Base-by-base conservation (phyloP, 1,140 invertebrate species). In the Leptopilina clavipes region DNA sequence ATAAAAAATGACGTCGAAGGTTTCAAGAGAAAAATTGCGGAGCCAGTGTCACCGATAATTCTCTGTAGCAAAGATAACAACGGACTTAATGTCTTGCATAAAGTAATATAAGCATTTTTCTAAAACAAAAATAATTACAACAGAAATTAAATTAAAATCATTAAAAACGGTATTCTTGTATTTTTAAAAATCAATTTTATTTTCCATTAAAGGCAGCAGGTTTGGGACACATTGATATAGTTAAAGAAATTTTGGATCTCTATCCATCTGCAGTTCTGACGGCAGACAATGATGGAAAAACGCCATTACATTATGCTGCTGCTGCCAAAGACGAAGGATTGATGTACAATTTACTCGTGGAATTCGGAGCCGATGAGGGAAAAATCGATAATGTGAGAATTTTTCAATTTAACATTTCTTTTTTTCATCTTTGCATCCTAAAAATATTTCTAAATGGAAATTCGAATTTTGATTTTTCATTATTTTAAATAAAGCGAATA, bases 261-360 rank as follows among this genome's bases (percentile, higher is more conserved):
- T 94, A 93, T 82, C 94, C 95, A n/a, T 89, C 93, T 82, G 92
- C 93, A 11, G 89, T 95, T 1, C 92, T 92, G 43, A 92, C 93
- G 7, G 89, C 91, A 40, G 96, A 97, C 85, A 93, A 94, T 77
- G 95, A 97, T 74, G 97, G 97, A 17, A 93, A 96, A 79, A 98
- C 96, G 3, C 94, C 98, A 0, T 88, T 99, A 43, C 98, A 99
- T 90, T 98, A 97, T 82, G 95, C 97, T 0, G 96, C 96, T 3
- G 92, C 93, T 11, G 89, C 94, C 48, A 94, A 94, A 84, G 95
- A 95, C 82, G 93, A 94, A 48, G 93, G 93, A 76, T 88, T 92
- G 74, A 93, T 94, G 74, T 97, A 95, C 82, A 93, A 95, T 80
- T 92, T 95, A 48, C 90, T 98, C 0, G 88, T 95, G 1, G 92